These are phyloP conservation scores for Pammene fasciana DNA, from an alignment of 2,888 invertebrate species.

Conservation along the genomic window DNA sequence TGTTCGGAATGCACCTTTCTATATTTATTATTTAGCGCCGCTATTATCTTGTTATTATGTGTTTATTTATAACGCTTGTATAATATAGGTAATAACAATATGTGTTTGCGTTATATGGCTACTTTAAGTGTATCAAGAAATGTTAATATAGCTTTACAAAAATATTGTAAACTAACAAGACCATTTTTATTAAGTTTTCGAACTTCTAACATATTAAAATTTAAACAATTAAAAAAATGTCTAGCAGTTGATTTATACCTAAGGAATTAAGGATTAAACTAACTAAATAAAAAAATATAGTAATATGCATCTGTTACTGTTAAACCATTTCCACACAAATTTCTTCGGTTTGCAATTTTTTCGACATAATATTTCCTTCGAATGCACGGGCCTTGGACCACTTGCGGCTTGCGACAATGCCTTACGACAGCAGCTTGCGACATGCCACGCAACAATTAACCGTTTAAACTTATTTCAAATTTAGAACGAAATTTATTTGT, in stretches of 20 bases:
- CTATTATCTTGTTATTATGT: background rate
- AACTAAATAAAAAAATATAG: background rate
- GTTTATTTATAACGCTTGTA: background rate
- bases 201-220: too few species aligned
- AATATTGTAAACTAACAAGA: too few species aligned
- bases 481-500: slow-evolving; percentile 24
- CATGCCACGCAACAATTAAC: slow-evolving; percentile 69
- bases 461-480: slow-evolving; percentile 44
- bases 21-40: slow-evolving; percentile 21
- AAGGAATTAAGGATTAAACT: too few species aligned
- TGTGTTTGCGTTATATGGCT: background rate
- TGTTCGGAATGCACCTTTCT: slow-evolving; percentile 28
- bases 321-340: slow-evolving; percentile 17
- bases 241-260: too few species aligned
- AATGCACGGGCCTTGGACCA: slow-evolving; percentile 82
- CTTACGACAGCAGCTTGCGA: slow-evolving; percentile 78
- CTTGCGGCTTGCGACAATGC: slow-evolving; percentile 80
- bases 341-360: slow-evolving; percentile 42
- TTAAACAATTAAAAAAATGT: too few species aligned
- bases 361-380: slow-evolving; percentile 68
- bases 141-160: too few species aligned
- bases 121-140: background rate
- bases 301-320: background rate
- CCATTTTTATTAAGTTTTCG: too few species aligned
- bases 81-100: background rate